A percentile compares a stretch with the other conserved stretches of the same genome.
phyloP scores from a whole-genome alignment of 2,113 vertebrate species.

The Chaetodon trifascialis region DNA sequence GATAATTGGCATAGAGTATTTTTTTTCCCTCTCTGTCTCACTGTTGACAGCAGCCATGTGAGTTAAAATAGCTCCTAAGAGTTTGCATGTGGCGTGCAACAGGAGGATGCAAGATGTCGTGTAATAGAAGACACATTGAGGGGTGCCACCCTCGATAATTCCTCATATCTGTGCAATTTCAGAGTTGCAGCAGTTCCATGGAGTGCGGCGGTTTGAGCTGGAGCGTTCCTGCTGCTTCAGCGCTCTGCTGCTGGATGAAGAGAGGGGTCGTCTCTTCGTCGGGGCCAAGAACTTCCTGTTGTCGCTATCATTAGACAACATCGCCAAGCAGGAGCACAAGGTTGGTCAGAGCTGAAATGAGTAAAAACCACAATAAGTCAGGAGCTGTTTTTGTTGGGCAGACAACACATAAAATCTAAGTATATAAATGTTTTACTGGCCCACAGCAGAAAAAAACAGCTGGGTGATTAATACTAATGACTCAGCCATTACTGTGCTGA shows the following conservation, averaged over 20 bases:
- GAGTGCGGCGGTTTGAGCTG: slow-evolving; percentile 88
- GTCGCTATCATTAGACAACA: slow-evolving; percentile 94
- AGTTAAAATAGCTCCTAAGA: not conserved
- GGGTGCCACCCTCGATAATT: not conserved
- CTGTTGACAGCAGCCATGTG: not conserved
- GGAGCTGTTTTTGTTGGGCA: not conserved
- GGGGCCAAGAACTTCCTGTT: slow-evolving; percentile 93
- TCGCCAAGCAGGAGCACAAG: slow-evolving; percentile 92
- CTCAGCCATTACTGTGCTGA: not conserved
- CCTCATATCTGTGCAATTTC: slow-evolving; percentile 15
- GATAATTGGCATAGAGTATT: not conserved
- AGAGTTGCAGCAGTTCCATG: slow-evolving; percentile 91
- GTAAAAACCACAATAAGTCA: not conserved
- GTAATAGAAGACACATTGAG: not conserved
- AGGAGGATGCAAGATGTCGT: not conserved
- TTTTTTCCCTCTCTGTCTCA: not conserved
- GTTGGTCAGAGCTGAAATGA: slow-evolving; percentile 73
- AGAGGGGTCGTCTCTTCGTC: slow-evolving; percentile 92
- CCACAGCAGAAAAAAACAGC: not conserved
- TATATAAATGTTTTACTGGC: not conserved
- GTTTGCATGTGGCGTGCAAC: not conserved
- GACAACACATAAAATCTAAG: not conserved
- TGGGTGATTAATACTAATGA: not conserved
- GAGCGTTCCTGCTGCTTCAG: slow-evolving; percentile 95
- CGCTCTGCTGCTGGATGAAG: slow-evolving; percentile 93